Percentiles rank a stretch among this genome's conserved stretches.
phyloP scores from a whole-genome alignment of 2,888 invertebrate genomes.

The Dasypogon diadema region DNA sequence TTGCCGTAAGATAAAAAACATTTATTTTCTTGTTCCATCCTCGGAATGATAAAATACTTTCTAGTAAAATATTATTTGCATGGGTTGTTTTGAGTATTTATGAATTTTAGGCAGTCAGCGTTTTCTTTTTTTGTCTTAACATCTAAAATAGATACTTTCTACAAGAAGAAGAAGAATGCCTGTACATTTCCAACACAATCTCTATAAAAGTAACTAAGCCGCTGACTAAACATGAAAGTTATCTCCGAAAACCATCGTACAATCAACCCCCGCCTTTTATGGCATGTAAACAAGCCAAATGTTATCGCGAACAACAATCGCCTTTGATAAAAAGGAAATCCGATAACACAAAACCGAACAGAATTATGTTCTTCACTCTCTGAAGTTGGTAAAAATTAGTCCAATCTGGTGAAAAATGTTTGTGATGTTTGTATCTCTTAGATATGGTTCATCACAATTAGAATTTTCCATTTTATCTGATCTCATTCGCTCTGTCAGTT shows the following conservation, averaged over 20 bases:
- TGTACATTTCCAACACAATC: background rate
- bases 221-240: background rate
- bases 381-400: background rate
- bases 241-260: background rate
- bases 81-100: too few relatives aligned
- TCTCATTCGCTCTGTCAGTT: background rate
- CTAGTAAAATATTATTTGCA: too few relatives aligned
- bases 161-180: too few relatives aligned
- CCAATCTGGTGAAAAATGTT: background rate
- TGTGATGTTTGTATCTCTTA: background rate
- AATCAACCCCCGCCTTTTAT: slow-evolving; percentile 7
- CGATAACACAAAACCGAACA: background rate
- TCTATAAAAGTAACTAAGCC: background rate
- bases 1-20: too few relatives aligned
- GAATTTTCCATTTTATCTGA: slow-evolving; percentile 2
- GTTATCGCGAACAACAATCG: background rate
- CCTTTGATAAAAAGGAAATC: background rate
- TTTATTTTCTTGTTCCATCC: too few relatives aligned
- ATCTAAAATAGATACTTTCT: too few relatives aligned
- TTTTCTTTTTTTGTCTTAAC: too few relatives aligned
- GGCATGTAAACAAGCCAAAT: slow-evolving; percentile 6
- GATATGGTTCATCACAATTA: background rate
- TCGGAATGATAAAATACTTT: too few relatives aligned
- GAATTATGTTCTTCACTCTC: background rate
- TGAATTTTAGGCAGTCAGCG: too few relatives aligned